phyloP scores from a whole-genome alignment of 2,113 vertebrate species.

The Calyptommatus sinebrachiatus region DNA sequence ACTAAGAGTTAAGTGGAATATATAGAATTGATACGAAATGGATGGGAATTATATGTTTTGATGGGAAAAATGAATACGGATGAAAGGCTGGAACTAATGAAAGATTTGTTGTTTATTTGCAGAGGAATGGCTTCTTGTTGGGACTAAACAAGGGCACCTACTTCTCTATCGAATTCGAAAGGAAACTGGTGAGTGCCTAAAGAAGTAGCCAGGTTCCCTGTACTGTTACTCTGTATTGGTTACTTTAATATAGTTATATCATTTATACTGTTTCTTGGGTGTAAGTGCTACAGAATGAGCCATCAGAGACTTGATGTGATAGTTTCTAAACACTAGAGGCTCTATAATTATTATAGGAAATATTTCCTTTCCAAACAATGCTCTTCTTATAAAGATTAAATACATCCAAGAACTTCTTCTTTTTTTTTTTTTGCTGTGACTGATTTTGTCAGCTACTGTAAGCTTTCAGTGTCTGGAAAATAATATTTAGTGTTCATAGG shows the following conservation, averaged over 20 bases:
- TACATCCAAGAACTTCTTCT: background rate
- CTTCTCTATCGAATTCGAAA: slow-evolving; percentile 94
- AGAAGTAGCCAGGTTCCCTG: background rate
- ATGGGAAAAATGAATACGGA: background rate
- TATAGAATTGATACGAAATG: too few species aligned
- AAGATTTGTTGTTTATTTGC: slow-evolving; percentile 41
- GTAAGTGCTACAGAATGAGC: background rate
- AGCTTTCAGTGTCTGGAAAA: slow-evolving; percentile 4
- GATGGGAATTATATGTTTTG: background rate
- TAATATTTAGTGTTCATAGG: background rate
- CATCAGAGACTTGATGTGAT: background rate
- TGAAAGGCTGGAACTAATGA: slow-evolving; percentile 17
- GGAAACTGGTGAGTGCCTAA: slow-evolving; percentile 77
- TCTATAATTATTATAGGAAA: background rate
- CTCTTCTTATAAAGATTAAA: background rate
- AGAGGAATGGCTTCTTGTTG: slow-evolving; percentile 98
- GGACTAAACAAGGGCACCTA: slow-evolving; percentile 96
- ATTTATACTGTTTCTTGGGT: background rate
- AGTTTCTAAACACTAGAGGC: background rate
- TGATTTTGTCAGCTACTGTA: background rate
- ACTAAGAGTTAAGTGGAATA: too few species aligned
- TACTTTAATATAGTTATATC: background rate
- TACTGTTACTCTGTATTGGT: slow-evolving; percentile 2
- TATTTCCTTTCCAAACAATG: background rate
- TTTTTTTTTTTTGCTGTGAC: background rate